Evolutionary conservation across 2,113 vertebrate species (phyloP), one percentile per base, ranked within the genome.

Genomic region (Clarias batrachus): DNA sequence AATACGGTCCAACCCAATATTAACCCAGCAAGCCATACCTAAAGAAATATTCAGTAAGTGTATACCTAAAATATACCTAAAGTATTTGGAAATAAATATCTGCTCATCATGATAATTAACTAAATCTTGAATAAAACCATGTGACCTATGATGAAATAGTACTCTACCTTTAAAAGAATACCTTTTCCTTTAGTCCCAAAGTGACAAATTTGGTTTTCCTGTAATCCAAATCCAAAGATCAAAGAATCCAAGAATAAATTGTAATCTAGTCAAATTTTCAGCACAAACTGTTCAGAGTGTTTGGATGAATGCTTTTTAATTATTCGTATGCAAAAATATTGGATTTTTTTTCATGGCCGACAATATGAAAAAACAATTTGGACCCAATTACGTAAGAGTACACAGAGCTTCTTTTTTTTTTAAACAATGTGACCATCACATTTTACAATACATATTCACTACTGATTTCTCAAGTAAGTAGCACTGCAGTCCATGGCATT

Each of bases 341-440:
- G 59, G 56, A 87, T 85, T 59, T 81, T 86, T 70, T 85, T 83
- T 81, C 76, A 90, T 89, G 83, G 77, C 88, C 68, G 19, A 70
- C 76, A 73, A 76, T 88, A 81, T 83, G 81, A 88, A 87, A 81
- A 87, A 82, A 17, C 62, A 25, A 81, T 88, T 86, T 88, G 90
- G 52, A 86, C 86, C 90, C 59, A 88, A 89, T 90, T 85, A 82
- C 90, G 82, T 88, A 91, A 91, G 90, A 86, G 87, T 91, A 91
- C 88, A 92, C 84, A 93, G 79, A 89, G 65, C 76, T 60, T 63
- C 84, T 87, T 68, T 88, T 63, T 86, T 87, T 68, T 88, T 85
- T 66, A 52, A 89, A 87, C 87, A 91, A 91, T 90, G 89, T 91
- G 89, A 89, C 41, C 83, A 60, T 91, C 89, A 77, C 89, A 88